Evolutionary conservation across 1,140 invertebrate genomes (phyloP).

Genomic region (Zaprionus vittiger): DNA sequence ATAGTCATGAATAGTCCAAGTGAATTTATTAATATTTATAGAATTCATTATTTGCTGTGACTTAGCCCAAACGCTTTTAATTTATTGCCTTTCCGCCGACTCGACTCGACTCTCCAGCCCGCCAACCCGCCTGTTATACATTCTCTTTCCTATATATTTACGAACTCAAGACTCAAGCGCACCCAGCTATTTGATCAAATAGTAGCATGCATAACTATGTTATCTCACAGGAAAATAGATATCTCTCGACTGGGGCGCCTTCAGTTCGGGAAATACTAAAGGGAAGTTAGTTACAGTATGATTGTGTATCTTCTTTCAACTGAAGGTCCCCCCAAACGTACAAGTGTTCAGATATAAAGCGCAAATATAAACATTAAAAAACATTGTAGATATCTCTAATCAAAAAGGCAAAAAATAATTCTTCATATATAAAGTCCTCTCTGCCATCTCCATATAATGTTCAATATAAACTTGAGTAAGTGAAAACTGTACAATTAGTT

Average conservation of each 20-base stretch:
- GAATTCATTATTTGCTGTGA: conserved; percentile 28
- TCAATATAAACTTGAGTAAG: neutral
- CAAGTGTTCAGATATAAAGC: neutral
- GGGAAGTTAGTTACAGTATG: neutral
- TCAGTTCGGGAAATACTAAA: neutral
- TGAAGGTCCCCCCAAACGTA: neutral
- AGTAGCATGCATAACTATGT: conserved; percentile 1
- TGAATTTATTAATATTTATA: conserved; percentile 47
- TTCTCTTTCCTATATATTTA: conserved; percentile 13
- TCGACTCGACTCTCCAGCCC: neutral
- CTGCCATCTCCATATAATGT: neutral
- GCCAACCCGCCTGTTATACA: conserved; percentile 1
- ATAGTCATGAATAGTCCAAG: neutral
- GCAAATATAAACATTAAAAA: neutral
- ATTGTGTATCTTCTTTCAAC: neutral
- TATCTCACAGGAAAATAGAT: conserved; percentile 11
- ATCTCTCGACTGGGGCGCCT: neutral
- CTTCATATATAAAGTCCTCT: neutral
- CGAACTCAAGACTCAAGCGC: neutral
- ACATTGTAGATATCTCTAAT: neutral
- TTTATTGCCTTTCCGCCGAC: conserved; percentile 6
- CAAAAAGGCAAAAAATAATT: neutral
- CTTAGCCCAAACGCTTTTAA: conserved; percentile 6
- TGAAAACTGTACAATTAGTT: conserved; percentile 2
- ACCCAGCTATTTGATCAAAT: conserved; percentile 6